Evolutionary conservation across 2,888 invertebrate species (phyloP).

Genomic region (Agrenia bidenticulata): DNA sequence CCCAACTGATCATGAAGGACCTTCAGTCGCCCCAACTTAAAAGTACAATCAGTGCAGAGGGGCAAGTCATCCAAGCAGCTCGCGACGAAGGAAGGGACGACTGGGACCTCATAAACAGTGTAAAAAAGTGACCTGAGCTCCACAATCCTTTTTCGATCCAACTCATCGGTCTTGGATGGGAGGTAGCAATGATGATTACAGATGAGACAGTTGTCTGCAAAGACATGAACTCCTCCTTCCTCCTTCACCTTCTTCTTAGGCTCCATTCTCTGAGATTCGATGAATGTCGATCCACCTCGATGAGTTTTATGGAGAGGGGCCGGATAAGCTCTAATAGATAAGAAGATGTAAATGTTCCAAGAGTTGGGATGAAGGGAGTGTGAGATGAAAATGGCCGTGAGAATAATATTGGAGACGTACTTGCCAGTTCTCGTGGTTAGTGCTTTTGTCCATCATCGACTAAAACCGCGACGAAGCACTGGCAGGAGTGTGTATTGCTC

Average conservation of each 20-base stretch:
- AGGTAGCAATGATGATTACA: conserved; percentile 31
- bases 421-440: background rate
- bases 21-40: conserved; percentile 42
- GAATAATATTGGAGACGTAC: too few species aligned
- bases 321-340: too few species aligned
- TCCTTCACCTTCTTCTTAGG: background rate
- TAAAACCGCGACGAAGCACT: conserved; percentile 9
- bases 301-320: too few species aligned
- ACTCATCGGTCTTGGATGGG: conserved; percentile 18
- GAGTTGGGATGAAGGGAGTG: too few species aligned
- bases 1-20: conserved; percentile 33
- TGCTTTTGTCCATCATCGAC: conserved; percentile 7
- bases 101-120: conserved; percentile 29
- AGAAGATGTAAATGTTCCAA: too few species aligned
- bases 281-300: too few species aligned
- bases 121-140: conserved; percentile 30
- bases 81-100: conserved; percentile 6
- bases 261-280: background rate
- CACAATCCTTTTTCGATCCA: conserved; percentile 22
- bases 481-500: background rate
- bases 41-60: conserved; percentile 34
- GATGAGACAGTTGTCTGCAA: conserved; percentile 30
- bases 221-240: conserved; percentile 6
- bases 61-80: conserved; percentile 27
- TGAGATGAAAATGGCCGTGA: too few species aligned